A percentile compares a stretch with the other conserved stretches of the same genome.
Evolutionary conservation across 64 coral and sea anemone genomes (phyloP).

Genomic region (Actinia equina): DNA sequence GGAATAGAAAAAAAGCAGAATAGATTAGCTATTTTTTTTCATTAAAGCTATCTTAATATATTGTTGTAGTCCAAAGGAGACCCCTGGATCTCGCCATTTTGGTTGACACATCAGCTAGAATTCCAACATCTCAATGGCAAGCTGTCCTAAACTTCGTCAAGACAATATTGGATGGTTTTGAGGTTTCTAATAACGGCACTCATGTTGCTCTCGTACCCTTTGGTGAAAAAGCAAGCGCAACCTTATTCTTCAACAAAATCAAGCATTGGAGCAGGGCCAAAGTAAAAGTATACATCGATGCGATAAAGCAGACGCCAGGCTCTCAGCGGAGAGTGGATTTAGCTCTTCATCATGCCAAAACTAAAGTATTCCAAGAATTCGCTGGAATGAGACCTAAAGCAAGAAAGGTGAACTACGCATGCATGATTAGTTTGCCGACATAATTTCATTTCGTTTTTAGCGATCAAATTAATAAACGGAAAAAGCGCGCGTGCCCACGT

Average conservation of each 20-base stretch:
- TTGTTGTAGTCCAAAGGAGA: not conserved
- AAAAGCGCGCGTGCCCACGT: no score
- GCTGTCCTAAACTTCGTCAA: slow-evolving; percentile 29
- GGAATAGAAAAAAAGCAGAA: no score
- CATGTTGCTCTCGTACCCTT: slow-evolving; percentile 50
- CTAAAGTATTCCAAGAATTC: slow-evolving; percentile 31
- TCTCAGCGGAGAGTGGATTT: slow-evolving; percentile 12
- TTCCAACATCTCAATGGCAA: slow-evolving; percentile 25
- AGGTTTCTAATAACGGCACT: slow-evolving; percentile 44
- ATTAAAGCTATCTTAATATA: not conserved
- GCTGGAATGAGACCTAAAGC: slow-evolving; percentile 54
- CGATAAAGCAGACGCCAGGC: slow-evolving; percentile 4
- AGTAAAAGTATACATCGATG: not conserved
- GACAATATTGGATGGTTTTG: slow-evolving; percentile 24
- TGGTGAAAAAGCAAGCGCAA: slow-evolving; percentile 22
- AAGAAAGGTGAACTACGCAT: slow-evolving; percentile 32
- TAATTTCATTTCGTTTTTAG: no score
- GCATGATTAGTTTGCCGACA: no score
- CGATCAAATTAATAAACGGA: no score
- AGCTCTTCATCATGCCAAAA: slow-evolving; percentile 33
- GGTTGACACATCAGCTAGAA: slow-evolving; percentile 55
- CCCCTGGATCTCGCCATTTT: slow-evolving; percentile 66
- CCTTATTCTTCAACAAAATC: slow-evolving; percentile 37
- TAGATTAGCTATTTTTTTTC: no score
- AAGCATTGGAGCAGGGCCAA: not conserved